Evolutionary conservation across 2,797 vertebrate species (phyloP), one percentile per base, ranked within the genome.

Genomic region (Diplodus puntazzo): DNA sequence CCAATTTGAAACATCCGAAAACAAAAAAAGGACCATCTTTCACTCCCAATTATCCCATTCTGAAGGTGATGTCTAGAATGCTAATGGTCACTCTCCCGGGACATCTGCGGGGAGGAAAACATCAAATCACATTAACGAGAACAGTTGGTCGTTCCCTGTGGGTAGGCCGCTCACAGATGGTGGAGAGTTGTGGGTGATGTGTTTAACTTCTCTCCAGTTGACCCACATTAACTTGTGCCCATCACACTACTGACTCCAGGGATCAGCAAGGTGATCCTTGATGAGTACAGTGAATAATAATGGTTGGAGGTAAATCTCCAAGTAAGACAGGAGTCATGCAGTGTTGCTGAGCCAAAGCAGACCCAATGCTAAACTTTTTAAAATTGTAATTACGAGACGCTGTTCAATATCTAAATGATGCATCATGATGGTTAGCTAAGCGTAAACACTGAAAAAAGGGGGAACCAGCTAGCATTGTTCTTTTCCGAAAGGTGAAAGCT

Each of bases 41-140:
- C 68, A 71, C 42, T 73, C 82, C 45, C 57, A 34, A 62, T 87
- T 82, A 84, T 79, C 61, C 65, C 67, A 25, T 68, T 77, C 34
- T 79, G 52, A 81, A 83, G 59, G 60, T 82, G 72, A 65, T 66
- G 62, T 74, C 75, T 77, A 18, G 34, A 65, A 49, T 73, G 77
- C 75, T 84, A 89, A 89, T 83, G 85, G 86, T 80, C 75, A 72
- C 60, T 87, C 84, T 89, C 81, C n/a, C 10, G 85, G 85, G 84
- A 89, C 25, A 48, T 85, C 58, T 60, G 66, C 68, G 62, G 69
- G 52, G 74, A 83, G 65, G 60, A 77, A 85, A 74, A 77, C 86
- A 87, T 93, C 86, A 85, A 70, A 86, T 87, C 85, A 73, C 78
- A 84, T 92, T 89, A 80, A 88, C 84, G 62, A 54, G 85, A 93